Evolutionary conservation across 2,113 vertebrate species (phyloP), one percentile per base, ranked within the genome.

Genomic region (Thinocorus orbignyianus): DNA sequence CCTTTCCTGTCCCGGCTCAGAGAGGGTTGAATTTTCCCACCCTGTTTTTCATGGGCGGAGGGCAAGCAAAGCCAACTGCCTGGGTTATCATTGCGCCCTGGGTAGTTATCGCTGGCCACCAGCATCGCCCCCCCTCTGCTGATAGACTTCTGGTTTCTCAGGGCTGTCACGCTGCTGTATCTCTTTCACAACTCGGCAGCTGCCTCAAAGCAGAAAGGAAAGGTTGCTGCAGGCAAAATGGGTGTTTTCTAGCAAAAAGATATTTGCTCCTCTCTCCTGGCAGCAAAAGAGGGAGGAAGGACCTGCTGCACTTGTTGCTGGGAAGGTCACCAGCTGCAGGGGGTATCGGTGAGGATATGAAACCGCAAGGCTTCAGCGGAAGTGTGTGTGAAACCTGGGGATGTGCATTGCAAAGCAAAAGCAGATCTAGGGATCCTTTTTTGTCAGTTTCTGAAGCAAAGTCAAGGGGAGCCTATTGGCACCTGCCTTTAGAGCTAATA

Each of bases 111-210:
- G 0, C 66, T 26, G 20, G 58, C 86, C 5, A 1, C 89, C 96
- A 92, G 96, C 60, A 61, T 81, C 17, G 2, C 1, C 24, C 28
- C 48, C 37, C 71, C 8, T 10, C 85, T 4, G 13, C 88, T 30
- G 86, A 89, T 26, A 95, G 76, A 91, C 88, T 95, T 91, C 81
- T 82, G 77, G 77, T 94, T 95, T 92, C 92, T 86, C 58, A 57
- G 80, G 86, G 72, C 94, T 96, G 72, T 51, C 54, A 62, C 14
- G 8, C 60, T 2, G 6, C 88, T 55, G 65, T 72, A 44, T 65
- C 65, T 41, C 65, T 84, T 92, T 92, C 86, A 72, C 83, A 83
- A 86, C 66, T 35, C 20, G 1, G 33, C 7, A 10, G 74, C 60
- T 7, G 17, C 70, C 58, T 90, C 8, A 2, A 86, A 93, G 31